Base-by-base conservation (phyloP, 2,888 invertebrate genomes). In the Eurytoma adleriae region DNA sequence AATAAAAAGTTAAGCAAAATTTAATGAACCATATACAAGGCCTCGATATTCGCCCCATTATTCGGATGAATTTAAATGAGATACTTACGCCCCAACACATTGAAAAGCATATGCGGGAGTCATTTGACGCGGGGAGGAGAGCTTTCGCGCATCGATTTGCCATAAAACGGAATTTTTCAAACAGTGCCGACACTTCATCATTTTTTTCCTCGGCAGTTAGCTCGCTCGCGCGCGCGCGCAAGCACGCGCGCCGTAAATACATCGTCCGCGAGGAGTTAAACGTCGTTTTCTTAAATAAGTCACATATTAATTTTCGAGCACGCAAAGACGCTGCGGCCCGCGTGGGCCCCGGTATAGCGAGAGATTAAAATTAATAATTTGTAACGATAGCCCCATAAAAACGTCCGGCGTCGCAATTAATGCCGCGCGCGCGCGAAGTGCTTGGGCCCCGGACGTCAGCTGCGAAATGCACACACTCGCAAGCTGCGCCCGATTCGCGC, bases 351-450 rank as follows among this genome's bases (percentile, higher is more conserved):
- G 56, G 20, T 24, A 5, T 50, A 62, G 10, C 59, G 40, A 75
- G 66, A 56, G 57, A 77, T 82, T 73, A 79, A 82, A 82, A 82
- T 79, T 82, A 82, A 82, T 82, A 79, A 79, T 82, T 82, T 82
- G 79, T 66, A 79, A 77, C 73, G 77, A 82, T 79, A 79, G 79
- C 69, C 48, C 56, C 79, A 69, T 82, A 82, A 82, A 82, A 82
- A 82, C 56, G 76, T 79, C 76, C 66, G 48, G 14, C 57, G 52
- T n/a, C 57, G 68, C 78, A 78, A 81, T 81, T 81, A 81, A 81
- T 79, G 72, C 52, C 24, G 30, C 54, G 3, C 61, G 18, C 30
- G 20, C 61, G 48, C 16, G 20, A 16, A 54, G 14, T 40, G 18
- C 12, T 24, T 16, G 10, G 14, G 54, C 14, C 69, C 14, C 56